These are phyloP conservation scores for Cygnus atratus DNA, from an alignment of 2,113 vertebrate species.

Conservation along the genomic window DNA sequence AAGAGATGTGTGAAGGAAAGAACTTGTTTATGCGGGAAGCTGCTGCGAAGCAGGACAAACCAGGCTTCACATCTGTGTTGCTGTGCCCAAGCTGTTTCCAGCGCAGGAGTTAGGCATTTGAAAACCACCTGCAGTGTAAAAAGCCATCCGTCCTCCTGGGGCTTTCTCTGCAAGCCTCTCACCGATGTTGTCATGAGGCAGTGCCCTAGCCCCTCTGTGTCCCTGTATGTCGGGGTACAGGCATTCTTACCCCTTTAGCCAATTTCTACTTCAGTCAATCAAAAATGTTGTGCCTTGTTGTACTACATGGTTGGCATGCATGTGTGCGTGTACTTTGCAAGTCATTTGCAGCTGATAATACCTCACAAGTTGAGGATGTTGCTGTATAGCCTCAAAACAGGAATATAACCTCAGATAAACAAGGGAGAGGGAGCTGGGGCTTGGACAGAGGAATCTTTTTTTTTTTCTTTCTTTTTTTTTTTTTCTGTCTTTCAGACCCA, in stretches of 20 bases:
- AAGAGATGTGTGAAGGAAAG: background rate
- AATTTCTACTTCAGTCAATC: background rate
- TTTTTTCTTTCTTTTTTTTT: too few species aligned
- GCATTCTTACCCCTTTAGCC: background rate
- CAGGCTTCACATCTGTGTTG: background rate
- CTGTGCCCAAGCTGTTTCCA: background rate
- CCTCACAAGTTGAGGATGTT: background rate
- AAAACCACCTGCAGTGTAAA: slow-evolving; percentile 38
- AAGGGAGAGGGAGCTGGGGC: background rate
- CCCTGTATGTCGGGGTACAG: background rate
- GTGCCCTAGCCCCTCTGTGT: rapidly evolving
- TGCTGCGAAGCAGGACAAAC: slow-evolving; percentile 52
- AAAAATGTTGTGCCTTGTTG: background rate
- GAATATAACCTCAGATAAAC: background rate
- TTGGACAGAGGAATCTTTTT: background rate
- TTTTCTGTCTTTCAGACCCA: background rate
- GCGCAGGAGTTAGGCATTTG: slow-evolving; percentile 4
- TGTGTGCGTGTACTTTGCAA: background rate
- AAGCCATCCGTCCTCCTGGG: background rate
- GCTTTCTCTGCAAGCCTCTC: background rate
- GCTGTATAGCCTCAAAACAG: background rate
- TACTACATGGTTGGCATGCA: background rate
- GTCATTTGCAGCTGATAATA: background rate
- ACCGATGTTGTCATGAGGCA: background rate
- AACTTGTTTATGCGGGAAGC: slow-evolving; percentile 20